Evolutionary conservation across 64 coral and sea anemone species (phyloP).

Genomic region (Anthopleura sola): DNA sequence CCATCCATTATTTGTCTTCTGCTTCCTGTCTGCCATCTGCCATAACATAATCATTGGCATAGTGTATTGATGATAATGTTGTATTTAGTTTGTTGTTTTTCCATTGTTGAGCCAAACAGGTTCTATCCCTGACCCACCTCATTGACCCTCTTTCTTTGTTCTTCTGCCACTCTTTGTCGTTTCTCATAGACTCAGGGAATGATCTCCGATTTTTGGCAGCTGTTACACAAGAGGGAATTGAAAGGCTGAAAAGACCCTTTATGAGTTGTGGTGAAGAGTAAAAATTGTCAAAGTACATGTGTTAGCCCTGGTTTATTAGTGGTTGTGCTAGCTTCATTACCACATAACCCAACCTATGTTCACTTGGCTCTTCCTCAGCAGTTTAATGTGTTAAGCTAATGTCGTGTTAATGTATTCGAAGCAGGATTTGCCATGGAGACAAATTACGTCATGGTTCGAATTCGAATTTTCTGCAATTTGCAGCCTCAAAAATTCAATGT

Average conservation of each 20-base stretch:
- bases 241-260: background rate
- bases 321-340: background rate
- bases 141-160: constrained; percentile 16
- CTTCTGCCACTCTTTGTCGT: constrained; percentile 1
- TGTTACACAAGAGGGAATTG: background rate
- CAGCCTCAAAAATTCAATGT: too few species aligned
- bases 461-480: too few species aligned
- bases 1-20: background rate
- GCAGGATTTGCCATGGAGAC: too few species aligned
- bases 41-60: background rate
- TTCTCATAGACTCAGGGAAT: background rate
- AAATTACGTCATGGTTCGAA: too few species aligned
- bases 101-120: constrained; percentile 10
- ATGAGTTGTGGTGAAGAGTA: constrained; percentile 3
- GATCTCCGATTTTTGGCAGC: background rate
- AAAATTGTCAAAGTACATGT: constrained; percentile 35
- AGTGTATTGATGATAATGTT: background rate
- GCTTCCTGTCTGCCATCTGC: background rate
- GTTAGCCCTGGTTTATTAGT: constrained; percentile 16
- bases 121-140: constrained; percentile 22
- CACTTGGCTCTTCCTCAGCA: too few species aligned
- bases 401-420: too few species aligned
- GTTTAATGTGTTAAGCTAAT: too few species aligned
- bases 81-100: constrained; percentile 14
- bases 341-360: constrained; percentile 25